Conservation (phyloP, 2,797 vertebrate species). For the Poeciliopsis infans region DNA sequence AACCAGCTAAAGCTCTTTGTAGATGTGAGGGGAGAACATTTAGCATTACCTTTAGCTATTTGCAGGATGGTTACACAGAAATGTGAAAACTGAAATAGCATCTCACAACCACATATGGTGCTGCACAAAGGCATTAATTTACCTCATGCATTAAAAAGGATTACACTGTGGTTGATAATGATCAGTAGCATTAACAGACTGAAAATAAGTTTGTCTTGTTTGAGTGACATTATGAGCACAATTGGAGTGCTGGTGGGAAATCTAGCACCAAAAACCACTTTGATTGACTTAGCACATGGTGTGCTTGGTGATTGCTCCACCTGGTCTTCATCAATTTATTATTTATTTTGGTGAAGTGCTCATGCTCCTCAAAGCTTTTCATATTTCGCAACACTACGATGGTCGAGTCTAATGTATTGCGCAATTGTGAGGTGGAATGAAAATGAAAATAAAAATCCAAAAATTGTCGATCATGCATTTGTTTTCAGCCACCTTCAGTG, state of each 20-base stretch:
- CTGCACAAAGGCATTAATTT: neutral
- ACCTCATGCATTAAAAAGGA: neutral
- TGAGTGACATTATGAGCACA: neutral
- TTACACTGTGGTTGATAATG: neutral
- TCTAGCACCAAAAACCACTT: neutral
- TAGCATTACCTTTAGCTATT: neutral
- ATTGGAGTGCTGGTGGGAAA: neutral
- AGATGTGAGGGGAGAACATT: neutral
- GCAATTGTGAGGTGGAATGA: no score
- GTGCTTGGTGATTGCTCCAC: neutral
- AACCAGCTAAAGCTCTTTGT: neutral
- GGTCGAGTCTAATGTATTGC: neutral
- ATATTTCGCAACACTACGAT: neutral
- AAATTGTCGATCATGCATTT: no score
- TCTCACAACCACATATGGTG: neutral
- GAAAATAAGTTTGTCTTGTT: neutral
- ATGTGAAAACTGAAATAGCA: neutral
- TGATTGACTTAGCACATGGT: neutral
- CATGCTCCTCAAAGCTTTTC: neutral
- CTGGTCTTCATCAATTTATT: neutral
- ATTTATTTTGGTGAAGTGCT: no score
- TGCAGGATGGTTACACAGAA: neutral
- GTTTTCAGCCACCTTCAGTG: no score
- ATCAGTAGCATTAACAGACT: neutral
- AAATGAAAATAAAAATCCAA: no score